Percentiles rank a stretch among this genome's conserved stretches.
These are phyloP conservation scores for Timandra comae DNA, from an alignment of 2,888 invertebrate species.

Conservation along the genomic window DNA sequence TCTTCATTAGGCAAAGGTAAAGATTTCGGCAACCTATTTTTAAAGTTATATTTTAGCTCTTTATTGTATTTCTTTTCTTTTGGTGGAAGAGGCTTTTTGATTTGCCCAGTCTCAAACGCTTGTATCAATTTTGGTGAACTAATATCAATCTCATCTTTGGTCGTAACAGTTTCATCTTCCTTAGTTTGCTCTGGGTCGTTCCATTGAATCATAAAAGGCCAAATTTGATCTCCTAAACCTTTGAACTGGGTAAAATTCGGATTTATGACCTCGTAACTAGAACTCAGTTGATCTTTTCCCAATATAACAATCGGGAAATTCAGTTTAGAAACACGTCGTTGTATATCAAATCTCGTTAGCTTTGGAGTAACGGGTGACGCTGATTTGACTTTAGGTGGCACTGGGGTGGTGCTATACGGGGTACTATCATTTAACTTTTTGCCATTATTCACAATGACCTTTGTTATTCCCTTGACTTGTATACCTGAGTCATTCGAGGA, in stretches of 20 bases:
- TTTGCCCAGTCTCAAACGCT: too few species aligned
- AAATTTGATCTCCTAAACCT: slow-evolving; percentile 48
- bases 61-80: slow-evolving; percentile 3
- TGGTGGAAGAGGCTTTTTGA: too few species aligned
- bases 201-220: slow-evolving; percentile 63
- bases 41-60: too few species aligned
- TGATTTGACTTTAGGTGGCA: slow-evolving; percentile 4
- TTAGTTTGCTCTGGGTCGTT: too few species aligned
- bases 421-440: slow-evolving; percentile 14
- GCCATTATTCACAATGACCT: slow-evolving; percentile 33
- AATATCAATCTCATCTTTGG: too few species aligned
- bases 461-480: slow-evolving; percentile 34
- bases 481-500: slow-evolving; percentile 15
- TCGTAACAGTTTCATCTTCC: too few species aligned
- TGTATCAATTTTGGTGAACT: too few species aligned
- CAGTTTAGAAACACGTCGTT: slow-evolving; percentile 36
- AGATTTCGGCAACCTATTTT: too few species aligned
- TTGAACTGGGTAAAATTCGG: slow-evolving; percentile 44
- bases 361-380: slow-evolving; percentile 19
- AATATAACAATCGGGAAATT: slow-evolving; percentile 51
- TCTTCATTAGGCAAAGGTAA: too few species aligned
- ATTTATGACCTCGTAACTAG: slow-evolving; percentile 28
- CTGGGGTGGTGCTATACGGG: slow-evolving; percentile 15
- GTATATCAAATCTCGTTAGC: slow-evolving; percentile 46
- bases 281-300: slow-evolving; percentile 51